phyloP scores from a whole-genome alignment of 37 sponge, comb jelly and placozoan genomes.

The Hexactinellida sp. region DNA sequence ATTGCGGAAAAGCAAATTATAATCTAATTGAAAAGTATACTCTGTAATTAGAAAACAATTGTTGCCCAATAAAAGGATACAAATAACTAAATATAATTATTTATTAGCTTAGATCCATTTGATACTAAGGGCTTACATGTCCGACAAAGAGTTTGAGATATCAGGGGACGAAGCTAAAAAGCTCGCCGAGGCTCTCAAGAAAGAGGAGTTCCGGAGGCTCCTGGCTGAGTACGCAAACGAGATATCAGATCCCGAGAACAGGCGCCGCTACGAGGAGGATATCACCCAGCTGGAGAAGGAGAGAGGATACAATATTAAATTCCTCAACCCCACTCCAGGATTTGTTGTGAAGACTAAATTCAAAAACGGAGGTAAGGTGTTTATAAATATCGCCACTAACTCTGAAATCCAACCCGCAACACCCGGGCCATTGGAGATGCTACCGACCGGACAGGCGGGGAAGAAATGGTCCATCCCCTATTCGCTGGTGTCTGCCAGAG shows the following conservation, averaged over 20 bases:
- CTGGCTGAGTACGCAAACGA: conserved; percentile 76
- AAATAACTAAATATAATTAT: too few species aligned
- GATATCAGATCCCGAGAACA: conserved; percentile 70
- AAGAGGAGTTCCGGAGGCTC: conserved; percentile 76
- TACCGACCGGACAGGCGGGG: conserved; percentile 26
- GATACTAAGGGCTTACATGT: too few species aligned
- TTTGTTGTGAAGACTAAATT: conserved; percentile 56
- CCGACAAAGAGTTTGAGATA: neutral
- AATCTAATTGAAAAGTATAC: too few species aligned
- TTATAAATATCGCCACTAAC: conserved; percentile 57
- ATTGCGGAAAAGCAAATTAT: too few species aligned
- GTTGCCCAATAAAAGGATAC: too few species aligned
- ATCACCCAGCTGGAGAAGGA: conserved; percentile 58
- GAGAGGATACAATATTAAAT: conserved; percentile 75
- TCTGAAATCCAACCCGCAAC: conserved; percentile 33
- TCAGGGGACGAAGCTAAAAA: conserved; percentile 44
- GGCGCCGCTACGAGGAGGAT: conserved; percentile 66
- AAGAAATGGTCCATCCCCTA: conserved; percentile 69
- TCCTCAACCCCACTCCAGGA: conserved; percentile 65
- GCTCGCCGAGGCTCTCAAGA: conserved; percentile 50
- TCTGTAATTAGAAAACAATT: too few species aligned
- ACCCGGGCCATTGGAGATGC: conserved; percentile 1
- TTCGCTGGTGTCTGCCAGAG: conserved; percentile 42
- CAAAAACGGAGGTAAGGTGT: conserved; percentile 41
- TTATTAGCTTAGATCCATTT: too few species aligned